phyloP scores from a whole-genome alignment of 2,888 invertebrate genomes.

The Sesia apiformis region DNA sequence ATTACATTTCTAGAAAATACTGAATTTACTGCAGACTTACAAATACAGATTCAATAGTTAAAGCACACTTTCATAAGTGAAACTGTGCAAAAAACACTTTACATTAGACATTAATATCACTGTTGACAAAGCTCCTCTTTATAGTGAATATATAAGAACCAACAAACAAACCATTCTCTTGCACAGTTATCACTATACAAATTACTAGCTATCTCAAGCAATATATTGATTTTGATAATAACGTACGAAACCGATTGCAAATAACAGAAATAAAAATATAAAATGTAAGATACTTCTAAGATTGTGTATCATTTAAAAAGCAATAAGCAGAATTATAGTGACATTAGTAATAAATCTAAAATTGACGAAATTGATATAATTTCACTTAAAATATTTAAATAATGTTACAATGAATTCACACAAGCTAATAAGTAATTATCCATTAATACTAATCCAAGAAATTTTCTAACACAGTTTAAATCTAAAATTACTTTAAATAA shows the following conservation, averaged over 20 bases:
- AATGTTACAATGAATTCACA: slow-evolving; percentile 40
- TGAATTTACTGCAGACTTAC: slow-evolving; percentile 54
- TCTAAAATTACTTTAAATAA: slow-evolving; percentile 29
- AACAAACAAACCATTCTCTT: slow-evolving; percentile 39
- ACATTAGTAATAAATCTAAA: slow-evolving; percentile 60
- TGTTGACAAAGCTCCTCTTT: slow-evolving; percentile 52
- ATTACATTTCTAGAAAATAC: slow-evolving; percentile 62
- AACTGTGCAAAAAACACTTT: slow-evolving; percentile 57
- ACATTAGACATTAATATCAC: slow-evolving; percentile 56
- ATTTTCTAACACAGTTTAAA: slow-evolving; percentile 29
- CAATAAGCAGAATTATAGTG: slow-evolving; percentile 44
- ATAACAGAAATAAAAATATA: neutral
- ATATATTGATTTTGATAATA: slow-evolving; percentile 17
- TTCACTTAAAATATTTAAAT: slow-evolving; percentile 56
- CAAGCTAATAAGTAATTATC: slow-evolving; percentile 23
- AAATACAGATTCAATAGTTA: slow-evolving; percentile 38
- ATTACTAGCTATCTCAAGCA: slow-evolving; percentile 22
- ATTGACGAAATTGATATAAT: slow-evolving; percentile 74
- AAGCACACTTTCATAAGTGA: slow-evolving; percentile 49
- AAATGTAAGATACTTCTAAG: neutral
- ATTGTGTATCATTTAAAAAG: slow-evolving; percentile 15
- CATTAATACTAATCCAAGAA: slow-evolving; percentile 25
- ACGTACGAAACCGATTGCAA: slow-evolving; percentile 19
- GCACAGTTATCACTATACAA: slow-evolving; percentile 59
- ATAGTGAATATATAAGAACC: slow-evolving; percentile 25